These are phyloP conservation scores for Nomada flava DNA, from an alignment of 2,888 invertebrate genomes.

Conservation along the genomic window DNA sequence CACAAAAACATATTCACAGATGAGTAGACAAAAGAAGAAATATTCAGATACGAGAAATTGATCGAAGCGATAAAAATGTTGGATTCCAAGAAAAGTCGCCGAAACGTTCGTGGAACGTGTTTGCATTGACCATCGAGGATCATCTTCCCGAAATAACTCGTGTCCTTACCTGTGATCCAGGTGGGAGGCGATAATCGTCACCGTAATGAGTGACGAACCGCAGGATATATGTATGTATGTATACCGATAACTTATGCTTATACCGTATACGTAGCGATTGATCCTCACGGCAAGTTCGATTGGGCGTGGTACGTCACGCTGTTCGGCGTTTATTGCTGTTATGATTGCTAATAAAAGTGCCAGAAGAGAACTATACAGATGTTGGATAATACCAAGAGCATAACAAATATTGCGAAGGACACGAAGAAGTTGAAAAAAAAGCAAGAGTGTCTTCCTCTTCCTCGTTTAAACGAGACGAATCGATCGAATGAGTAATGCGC, in stretches of 20 bases:
- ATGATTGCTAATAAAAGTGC: too few species aligned
- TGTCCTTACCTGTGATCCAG: constrained; percentile 50
- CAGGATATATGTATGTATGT: constrained; percentile 21
- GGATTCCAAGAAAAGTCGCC: constrained; percentile 29
- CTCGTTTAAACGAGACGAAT: constrained; percentile 9
- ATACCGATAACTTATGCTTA: too few species aligned
- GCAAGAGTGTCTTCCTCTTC: too few species aligned
- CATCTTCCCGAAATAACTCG: constrained; percentile 62
- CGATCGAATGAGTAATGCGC: constrained; percentile 16
- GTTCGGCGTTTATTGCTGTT: constrained; percentile 29
- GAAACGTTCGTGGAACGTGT: constrained; percentile 39
- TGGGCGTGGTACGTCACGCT: constrained; percentile 27
- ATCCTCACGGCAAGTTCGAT: constrained; percentile 50
- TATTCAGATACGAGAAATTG: too few species aligned
- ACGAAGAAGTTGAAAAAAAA: too few species aligned
- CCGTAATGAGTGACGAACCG: constrained; percentile 17
- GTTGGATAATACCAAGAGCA: too few species aligned
- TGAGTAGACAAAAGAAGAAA: too few species aligned
- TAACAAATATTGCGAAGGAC: too few species aligned
- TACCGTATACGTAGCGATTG: constrained; percentile 27
- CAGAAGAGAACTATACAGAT: too few species aligned
- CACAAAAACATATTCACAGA: too few species aligned
- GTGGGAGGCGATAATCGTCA: constrained; percentile 44
- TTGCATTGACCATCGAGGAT: constrained; percentile 40
- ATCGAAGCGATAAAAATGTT: too few species aligned